A percentile compares a stretch with the other conserved stretches of the same genome.
These are phyloP conservation scores for Cricetomys ansorgei DNA, from an alignment of 2,113 vertebrate genomes.

Conservation along the genomic window DNA sequence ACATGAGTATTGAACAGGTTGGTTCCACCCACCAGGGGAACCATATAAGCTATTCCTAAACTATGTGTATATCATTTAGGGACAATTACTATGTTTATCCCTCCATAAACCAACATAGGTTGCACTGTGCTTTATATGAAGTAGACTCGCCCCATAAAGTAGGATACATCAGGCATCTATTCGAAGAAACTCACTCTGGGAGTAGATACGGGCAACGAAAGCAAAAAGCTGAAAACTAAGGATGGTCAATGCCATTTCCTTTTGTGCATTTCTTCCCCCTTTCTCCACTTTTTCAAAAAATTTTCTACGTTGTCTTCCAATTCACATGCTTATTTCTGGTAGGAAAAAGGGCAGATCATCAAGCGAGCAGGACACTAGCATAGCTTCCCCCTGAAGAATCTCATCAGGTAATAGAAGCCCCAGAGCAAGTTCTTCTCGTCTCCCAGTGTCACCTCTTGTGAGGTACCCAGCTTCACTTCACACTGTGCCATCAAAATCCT, in stretches of 20 bases:
- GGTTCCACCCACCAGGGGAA: not conserved
- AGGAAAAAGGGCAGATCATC: not conserved
- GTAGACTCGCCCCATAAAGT: not conserved
- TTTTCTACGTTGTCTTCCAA: not conserved
- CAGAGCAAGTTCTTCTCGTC: not conserved
- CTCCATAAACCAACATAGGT: not conserved
- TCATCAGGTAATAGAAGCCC: not conserved
- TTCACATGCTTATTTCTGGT: not conserved
- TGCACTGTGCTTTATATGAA: not conserved
- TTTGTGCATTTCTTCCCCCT: not conserved
- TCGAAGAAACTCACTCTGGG: not conserved
- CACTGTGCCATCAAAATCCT: not conserved
- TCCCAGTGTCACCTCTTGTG: not conserved
- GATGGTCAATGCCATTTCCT: not conserved
- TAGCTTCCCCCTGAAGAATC: not conserved
- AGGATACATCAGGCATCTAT: not conserved
- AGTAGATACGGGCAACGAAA: not conserved
- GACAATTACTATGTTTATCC: not conserved
- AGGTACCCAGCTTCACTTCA: not conserved
- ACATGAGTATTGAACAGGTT: not conserved
- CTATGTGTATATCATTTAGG: not conserved
- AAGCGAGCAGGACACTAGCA: not conserved
- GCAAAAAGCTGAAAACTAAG: not conserved
- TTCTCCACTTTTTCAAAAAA: not conserved
- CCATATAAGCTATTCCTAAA: not conserved